phyloP scores from a whole-genome alignment of 2,888 invertebrate genomes.

The Timandra comae region DNA sequence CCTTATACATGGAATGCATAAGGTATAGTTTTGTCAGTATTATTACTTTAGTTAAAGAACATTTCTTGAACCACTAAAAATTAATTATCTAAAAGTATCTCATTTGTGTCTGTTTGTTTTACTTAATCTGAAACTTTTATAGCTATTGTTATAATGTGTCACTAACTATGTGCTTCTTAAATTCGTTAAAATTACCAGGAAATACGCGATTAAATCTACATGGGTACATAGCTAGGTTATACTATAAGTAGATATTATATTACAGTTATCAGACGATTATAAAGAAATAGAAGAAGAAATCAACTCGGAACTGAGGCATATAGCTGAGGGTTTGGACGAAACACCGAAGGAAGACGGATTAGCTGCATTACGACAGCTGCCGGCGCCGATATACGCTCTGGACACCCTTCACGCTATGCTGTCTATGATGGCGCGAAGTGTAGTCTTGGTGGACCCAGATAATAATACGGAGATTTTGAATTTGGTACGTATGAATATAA shows the following conservation, averaged over 20 bases:
- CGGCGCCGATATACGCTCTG: conserved; percentile 58
- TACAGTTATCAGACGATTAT: conserved; percentile 40
- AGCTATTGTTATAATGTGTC: too few species aligned
- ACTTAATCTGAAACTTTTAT: background rate
- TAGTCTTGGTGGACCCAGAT: conserved; percentile 31
- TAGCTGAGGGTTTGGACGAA: conserved; percentile 23
- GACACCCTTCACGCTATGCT: conserved; percentile 49
- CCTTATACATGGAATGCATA: conserved; percentile 42
- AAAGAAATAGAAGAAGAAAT: conserved; percentile 39
- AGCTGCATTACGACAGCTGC: conserved; percentile 49
- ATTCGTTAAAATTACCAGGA: too few species aligned
- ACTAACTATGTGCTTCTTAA: too few species aligned
- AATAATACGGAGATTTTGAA: conserved; percentile 37
- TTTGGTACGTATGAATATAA: conserved; percentile 35
- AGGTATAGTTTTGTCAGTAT: conserved; percentile 25
- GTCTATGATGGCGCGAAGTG: conserved; percentile 47
- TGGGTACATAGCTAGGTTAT: too few species aligned
- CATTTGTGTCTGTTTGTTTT: background rate
- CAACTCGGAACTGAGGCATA: conserved; percentile 46
- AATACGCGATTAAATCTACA: too few species aligned
- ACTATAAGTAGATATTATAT: too few species aligned
- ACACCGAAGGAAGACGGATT: conserved; percentile 40
- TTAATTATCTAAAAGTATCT: too few species aligned
- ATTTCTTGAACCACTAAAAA: too few species aligned
- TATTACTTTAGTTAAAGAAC: too few species aligned